phyloP scores from a whole-genome alignment of 2,797 vertebrate genomes.

The Phoeniculus purpureus region DNA sequence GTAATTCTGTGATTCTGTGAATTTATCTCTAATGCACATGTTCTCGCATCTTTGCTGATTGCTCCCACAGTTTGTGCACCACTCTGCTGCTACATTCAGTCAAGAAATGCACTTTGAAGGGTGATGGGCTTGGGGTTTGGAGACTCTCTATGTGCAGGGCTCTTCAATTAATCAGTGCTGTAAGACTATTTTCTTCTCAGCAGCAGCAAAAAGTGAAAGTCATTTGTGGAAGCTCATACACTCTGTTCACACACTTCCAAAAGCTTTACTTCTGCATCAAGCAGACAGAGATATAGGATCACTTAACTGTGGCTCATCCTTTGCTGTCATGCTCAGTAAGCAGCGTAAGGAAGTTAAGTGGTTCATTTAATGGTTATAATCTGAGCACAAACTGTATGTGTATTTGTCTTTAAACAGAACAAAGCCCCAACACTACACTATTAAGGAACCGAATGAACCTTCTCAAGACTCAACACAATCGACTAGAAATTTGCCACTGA shows the following conservation, averaged over 20 bases:
- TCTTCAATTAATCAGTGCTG: neutral
- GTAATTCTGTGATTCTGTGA: no score
- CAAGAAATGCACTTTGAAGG: neutral
- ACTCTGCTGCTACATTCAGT: neutral
- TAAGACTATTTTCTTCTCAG: neutral
- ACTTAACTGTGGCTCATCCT: neutral
- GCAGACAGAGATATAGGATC: neutral
- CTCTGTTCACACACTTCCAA: neutral
- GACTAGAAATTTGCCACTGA: neutral
- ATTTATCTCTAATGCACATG: accelerated
- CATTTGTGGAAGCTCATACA: neutral
- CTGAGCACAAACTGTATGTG: neutral
- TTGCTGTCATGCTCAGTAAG: neutral
- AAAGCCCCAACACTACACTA: neutral
- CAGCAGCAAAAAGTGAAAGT: neutral
- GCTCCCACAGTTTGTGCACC: neutral
- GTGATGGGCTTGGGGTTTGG: neutral
- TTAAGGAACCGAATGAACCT: neutral
- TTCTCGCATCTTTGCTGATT: neutral
- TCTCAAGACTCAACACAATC: neutral
- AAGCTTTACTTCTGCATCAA: neutral
- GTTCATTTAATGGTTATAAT: neutral
- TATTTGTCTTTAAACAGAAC: neutral
- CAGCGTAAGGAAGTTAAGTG: neutral
- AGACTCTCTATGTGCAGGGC: neutral